Percentiles rank a stretch among this genome's conserved stretches.
Conservation (phyloP, 2,888 invertebrate species). For the Apamea crenata region DNA sequence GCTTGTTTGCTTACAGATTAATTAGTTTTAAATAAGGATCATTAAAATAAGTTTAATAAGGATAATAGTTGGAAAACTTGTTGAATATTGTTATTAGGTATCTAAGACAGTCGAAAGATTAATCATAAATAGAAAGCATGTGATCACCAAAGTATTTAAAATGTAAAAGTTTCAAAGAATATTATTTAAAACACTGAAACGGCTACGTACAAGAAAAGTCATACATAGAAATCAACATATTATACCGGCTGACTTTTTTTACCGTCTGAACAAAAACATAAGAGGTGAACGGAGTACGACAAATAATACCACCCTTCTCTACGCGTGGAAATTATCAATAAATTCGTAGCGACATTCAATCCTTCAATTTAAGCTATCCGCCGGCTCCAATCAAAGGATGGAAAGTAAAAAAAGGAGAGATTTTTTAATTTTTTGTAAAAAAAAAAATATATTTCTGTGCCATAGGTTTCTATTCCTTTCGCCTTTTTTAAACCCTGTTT, state of each 20-base stretch:
- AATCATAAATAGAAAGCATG: slow-evolving; percentile 4
- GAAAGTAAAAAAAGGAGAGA: no score
- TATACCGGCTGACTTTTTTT: background rate
- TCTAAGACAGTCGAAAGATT: background rate
- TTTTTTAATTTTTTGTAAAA: background rate
- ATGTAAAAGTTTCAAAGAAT: slow-evolving; percentile 23
- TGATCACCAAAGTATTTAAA: background rate
- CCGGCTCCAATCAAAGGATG: no score
- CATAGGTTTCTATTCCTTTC: background rate
- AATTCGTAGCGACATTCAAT: no score
- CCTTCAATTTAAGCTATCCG: no score
- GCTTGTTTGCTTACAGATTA: background rate
- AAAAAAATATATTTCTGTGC: background rate
- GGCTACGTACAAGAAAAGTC: background rate
- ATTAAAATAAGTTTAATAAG: background rate
- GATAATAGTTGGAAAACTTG: background rate
- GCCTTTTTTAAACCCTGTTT: background rate
- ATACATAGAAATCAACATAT: background rate
- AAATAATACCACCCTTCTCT: no score
- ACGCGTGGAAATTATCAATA: background rate
- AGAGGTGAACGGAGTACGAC: background rate
- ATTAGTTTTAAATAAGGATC: background rate
- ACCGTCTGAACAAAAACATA: background rate
- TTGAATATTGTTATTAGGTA: background rate
- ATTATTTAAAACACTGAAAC: background rate